A percentile compares a stretch with the other conserved stretches of the same genome.
Evolutionary conservation across 1,140 invertebrate species (phyloP).

Genomic region (Orussus abietinus): DNA sequence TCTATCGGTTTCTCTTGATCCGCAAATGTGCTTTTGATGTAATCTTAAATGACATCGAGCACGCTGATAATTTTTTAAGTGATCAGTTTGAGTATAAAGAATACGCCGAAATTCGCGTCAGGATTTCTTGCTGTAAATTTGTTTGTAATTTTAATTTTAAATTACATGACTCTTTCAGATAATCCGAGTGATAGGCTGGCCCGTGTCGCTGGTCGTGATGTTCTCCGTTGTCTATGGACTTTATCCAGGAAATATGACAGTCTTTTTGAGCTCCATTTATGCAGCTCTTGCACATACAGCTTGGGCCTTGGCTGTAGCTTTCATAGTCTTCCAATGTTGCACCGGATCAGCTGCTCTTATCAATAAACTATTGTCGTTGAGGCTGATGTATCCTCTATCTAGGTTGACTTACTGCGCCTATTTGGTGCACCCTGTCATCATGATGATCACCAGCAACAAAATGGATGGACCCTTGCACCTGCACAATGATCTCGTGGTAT

Average conservation of each 20-base stretch:
- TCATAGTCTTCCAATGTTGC: constrained; percentile 78
- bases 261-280: constrained; percentile 59
- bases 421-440: constrained; percentile 81
- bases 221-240: constrained; percentile 73
- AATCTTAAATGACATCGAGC: too few relatives aligned
- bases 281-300: constrained; percentile 62
- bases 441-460: constrained; percentile 71
- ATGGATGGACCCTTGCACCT: constrained; percentile 75
- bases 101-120: too few relatives aligned
- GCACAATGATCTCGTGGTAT: constrained; percentile 68
- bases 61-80: too few relatives aligned
- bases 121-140: too few relatives aligned
- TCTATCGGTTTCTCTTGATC: too few relatives aligned
- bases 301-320: constrained; percentile 72
- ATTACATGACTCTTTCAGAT: constrained; percentile 34
- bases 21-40: too few relatives aligned
- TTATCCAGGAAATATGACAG: constrained; percentile 64
- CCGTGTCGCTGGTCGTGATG: constrained; percentile 57
- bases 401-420: constrained; percentile 88
- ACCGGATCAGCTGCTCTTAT: constrained; percentile 70
- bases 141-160: too few relatives aligned
- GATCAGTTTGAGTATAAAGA: too few relatives aligned
- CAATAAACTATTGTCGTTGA: constrained; percentile 73
- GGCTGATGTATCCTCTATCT: constrained; percentile 77
- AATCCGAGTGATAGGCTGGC: constrained; percentile 62